Base-by-base conservation (phyloP, 1,140 invertebrate genomes). In the Meloidogyne hapla region DNA sequence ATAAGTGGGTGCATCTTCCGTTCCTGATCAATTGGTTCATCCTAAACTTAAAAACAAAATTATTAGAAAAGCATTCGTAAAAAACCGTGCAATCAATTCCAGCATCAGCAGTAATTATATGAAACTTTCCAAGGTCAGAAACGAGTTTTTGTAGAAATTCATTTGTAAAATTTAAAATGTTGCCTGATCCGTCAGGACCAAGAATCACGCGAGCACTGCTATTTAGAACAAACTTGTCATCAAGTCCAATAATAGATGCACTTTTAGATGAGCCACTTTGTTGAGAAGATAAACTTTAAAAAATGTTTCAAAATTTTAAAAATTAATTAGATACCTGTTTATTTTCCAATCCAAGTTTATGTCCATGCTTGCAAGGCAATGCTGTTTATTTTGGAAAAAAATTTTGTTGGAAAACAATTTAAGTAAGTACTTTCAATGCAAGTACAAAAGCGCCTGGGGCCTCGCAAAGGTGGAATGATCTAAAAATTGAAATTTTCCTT, bases 51-150 rank as follows among this genome's bases (percentile, higher is more conserved):
- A 13, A 26, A 8, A 18, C 5, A 74, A 38, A 21, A 15, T 62
- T 26, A 71, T 72, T 10, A 64, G 10, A 69, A 18, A 74, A 80
- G 5, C 12, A 28, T 23, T 42, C 1, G 9, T 9, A 40, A 23
- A 77, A 77, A 61, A 85, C 81, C n/a, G 67, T 69, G 28, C 78
- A 81, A 63, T 85, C 80, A n/a, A 83, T 64, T 26, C 80, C 78
- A 10, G 83, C 82, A 80, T 83, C 82, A n/a, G 73, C 69, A 28
- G 82, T 85, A 8, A 83, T 78, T 69, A 85, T 45, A 65, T 84
- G 67, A 33, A 80, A 83, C 21, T 74, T 76, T 26, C 28, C 68
- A 26, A 38, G 15, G 1, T 40, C 40, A 15, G 33, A 3, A 56
- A 56, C 48, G 1, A 56, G n/a, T 9, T 56, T 56, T 56, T 56